These are phyloP conservation scores for Ischnura elegans DNA, from an alignment of 2,888 invertebrate species.

Conservation along the genomic window DNA sequence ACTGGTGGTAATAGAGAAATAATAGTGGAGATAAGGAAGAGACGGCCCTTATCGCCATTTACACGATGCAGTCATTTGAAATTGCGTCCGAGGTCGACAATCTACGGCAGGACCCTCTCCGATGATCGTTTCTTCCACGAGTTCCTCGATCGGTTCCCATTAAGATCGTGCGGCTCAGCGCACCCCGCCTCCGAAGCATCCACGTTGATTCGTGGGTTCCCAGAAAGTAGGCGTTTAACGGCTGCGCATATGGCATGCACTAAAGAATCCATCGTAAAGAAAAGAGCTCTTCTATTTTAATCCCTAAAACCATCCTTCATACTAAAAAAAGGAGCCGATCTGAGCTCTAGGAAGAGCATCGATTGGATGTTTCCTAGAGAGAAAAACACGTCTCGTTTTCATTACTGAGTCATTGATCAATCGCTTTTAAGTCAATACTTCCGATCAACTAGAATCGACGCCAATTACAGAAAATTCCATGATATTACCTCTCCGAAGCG, in stretches of 20 bases:
- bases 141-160: conserved; percentile 40
- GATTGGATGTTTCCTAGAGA: background rate
- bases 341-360: background rate
- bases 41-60: background rate
- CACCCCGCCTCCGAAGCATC: background rate
- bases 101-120: background rate
- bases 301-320: background rate
- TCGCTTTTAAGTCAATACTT: background rate
- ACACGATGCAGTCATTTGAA: conserved; percentile 33
- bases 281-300: conserved; percentile 13
- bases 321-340: background rate
- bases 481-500: background rate
- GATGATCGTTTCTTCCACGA: background rate
- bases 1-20: background rate
- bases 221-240: conserved; percentile 53
- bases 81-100: background rate
- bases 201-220: background rate
- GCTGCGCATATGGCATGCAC: conserved; percentile 21
- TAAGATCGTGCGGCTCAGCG: background rate
- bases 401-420: background rate
- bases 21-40: background rate
- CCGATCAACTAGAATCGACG: background rate
- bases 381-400: background rate
- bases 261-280: background rate
- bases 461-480: background rate